Evolutionary conservation across 2,888 invertebrate genomes (phyloP).

Genomic region (Perithous albicinctus): DNA sequence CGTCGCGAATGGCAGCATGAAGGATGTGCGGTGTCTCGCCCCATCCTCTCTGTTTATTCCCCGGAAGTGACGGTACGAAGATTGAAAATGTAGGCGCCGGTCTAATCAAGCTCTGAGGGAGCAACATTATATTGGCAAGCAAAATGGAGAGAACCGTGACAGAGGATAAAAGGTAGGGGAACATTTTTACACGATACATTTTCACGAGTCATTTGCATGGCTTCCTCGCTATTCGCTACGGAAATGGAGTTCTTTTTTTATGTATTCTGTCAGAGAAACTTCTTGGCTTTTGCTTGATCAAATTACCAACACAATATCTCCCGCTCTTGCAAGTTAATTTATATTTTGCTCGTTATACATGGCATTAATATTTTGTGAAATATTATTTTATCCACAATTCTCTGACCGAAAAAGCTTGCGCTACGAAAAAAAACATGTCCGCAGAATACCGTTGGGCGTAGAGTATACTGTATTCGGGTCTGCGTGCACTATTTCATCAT

Average conservation of each 20-base stretch:
- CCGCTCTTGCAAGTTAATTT: neutral
- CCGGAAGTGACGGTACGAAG: slow-evolving; percentile 24
- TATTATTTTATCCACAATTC: slow-evolving; percentile 20
- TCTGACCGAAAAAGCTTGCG: slow-evolving; percentile 3
- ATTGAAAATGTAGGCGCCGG: slow-evolving; percentile 13
- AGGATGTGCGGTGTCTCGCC: slow-evolving; percentile 7
- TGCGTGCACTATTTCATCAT: neutral
- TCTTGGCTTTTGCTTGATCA: neutral
- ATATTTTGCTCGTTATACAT: neutral
- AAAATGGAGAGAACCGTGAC: neutral
- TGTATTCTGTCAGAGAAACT: neutral
- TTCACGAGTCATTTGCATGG: neutral
- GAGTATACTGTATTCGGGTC: neutral
- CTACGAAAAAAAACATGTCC: neutral
- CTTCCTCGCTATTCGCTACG: neutral
- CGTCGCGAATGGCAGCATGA: neutral
- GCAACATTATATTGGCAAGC: neutral
- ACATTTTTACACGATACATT: neutral
- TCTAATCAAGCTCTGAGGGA: slow-evolving; percentile 14
- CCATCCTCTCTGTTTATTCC: neutral
- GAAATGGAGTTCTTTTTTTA: slow-evolving; percentile 1
- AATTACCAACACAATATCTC: neutral
- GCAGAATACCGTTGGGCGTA: neutral
- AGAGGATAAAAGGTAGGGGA: neutral
- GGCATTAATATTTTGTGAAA: neutral